phyloP scores from a whole-genome alignment of 2,888 invertebrate genomes.

The Drosophila helvetica region DNA sequence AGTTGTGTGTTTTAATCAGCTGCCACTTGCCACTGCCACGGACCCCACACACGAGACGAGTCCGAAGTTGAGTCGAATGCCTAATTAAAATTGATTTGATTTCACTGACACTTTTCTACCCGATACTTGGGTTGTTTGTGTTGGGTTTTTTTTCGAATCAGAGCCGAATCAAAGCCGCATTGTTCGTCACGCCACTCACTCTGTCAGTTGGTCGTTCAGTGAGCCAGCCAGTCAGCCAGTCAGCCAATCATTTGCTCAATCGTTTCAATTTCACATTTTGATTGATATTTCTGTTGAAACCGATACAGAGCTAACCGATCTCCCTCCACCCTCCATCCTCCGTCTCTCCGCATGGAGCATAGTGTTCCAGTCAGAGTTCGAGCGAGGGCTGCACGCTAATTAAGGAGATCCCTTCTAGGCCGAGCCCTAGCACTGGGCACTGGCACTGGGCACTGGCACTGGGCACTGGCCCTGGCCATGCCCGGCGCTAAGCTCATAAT shows the following conservation, averaged over 20 bases:
- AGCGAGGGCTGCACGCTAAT: constrained; percentile 55
- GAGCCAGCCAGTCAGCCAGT: constrained; percentile 39
- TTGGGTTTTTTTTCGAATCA: constrained; percentile 27
- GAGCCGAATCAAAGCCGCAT: constrained; percentile 73
- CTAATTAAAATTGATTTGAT: constrained; percentile 80
- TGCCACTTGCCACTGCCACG: constrained; percentile 63
- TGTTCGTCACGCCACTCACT: constrained; percentile 68
- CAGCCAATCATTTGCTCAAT: constrained; percentile 63
- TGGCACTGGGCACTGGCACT: neutral
- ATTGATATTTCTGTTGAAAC: constrained; percentile 81
- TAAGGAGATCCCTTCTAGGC: constrained; percentile 52
- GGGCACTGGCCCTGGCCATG: neutral
- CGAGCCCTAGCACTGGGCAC: neutral
- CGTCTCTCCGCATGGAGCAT: constrained; percentile 34
- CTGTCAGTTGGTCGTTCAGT: constrained; percentile 41
- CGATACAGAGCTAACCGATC: constrained; percentile 57
- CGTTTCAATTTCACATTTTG: constrained; percentile 79
- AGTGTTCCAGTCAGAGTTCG: constrained; percentile 14
- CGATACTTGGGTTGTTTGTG: neutral
- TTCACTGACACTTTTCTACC: constrained; percentile 75
- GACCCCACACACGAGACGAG: constrained; percentile 67
- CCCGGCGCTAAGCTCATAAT: constrained; percentile 82
- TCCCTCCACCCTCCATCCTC: neutral
- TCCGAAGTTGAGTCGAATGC: constrained; percentile 51
- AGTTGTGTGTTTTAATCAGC: constrained; percentile 71